These are phyloP conservation scores for Brachionus rubens DNA, from an alignment of 1,140 invertebrate genomes.

Conservation along the genomic window DNA sequence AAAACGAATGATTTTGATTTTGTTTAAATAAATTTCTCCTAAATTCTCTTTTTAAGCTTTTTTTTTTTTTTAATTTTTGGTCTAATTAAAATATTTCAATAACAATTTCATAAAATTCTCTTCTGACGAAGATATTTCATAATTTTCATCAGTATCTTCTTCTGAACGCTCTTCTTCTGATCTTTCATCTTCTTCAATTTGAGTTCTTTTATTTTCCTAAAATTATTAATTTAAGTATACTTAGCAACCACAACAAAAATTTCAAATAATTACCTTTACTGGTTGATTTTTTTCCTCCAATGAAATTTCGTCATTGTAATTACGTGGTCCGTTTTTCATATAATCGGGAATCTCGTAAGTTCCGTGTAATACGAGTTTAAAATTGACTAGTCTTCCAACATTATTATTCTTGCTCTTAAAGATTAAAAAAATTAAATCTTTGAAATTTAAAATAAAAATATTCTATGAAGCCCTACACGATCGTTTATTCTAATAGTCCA, in stretches of 20 bases:
- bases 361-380: constrained; percentile 41
- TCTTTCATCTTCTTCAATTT: too few relatives aligned
- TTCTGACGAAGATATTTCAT: constrained; percentile 8
- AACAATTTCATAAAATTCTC: constrained; percentile 17
- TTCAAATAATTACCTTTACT: too few relatives aligned
- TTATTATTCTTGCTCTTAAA: constrained; percentile 5
- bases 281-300: too few relatives aligned
- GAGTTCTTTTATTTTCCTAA: too few relatives aligned
- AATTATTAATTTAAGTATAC: too few relatives aligned
- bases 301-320: constrained; percentile 4
- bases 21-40: neutral
- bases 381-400: constrained; percentile 7
- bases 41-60: too few relatives aligned
- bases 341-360: constrained; percentile 37
- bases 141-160: neutral
- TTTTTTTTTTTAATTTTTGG: too few relatives aligned
- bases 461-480: constrained; percentile 3
- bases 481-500: constrained; percentile 45
- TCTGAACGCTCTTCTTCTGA: neutral
- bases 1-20: too few relatives aligned
- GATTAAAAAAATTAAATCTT: neutral
- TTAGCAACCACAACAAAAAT: too few relatives aligned
- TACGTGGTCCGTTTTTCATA: constrained; percentile 26
- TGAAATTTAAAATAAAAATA: neutral
- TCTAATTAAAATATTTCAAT: constrained; percentile 22